phyloP scores from a whole-genome alignment of 1,140 invertebrate species.

The Magallana angulata region DNA sequence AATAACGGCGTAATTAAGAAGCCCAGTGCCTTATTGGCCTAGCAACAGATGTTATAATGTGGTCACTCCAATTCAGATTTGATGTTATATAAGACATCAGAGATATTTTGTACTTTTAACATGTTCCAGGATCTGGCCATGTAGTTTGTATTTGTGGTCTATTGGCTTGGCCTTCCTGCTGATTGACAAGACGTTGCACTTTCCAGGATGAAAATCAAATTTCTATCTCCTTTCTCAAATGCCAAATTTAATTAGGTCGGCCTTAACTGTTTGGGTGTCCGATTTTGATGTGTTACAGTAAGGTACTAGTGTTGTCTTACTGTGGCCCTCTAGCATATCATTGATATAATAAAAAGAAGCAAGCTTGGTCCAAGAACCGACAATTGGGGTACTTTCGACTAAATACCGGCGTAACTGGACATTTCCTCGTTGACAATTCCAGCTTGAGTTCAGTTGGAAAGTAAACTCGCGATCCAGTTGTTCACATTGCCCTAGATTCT shows the following conservation, averaged over 20 bases:
- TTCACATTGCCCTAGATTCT: conserved; percentile 47
- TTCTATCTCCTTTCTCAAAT: conserved; percentile 31
- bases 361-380: conserved; percentile 53
- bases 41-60: conserved; percentile 3
- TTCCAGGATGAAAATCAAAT: conserved; percentile 48
- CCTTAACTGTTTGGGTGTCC: not conserved
- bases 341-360: conserved; percentile 59
- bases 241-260: conserved; percentile 18
- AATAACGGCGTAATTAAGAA: conserved; percentile 30
- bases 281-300: not conserved
- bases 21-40: conserved; percentile 23
- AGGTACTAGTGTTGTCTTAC: conserved; percentile 38
- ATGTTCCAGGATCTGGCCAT: conserved; percentile 16
- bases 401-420: conserved; percentile 42
- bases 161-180: conserved; percentile 15
- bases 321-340: conserved; percentile 46
- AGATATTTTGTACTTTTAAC: conserved; percentile 21
- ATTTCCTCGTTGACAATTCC: conserved; percentile 48
- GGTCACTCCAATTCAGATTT: conserved; percentile 22
- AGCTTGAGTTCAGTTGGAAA: conserved; percentile 38
- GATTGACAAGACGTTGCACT: conserved; percentile 12
- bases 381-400: conserved; percentile 56
- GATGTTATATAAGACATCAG: not conserved
- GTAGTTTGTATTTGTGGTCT: not conserved
- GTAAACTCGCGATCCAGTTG: conserved; percentile 52